Conservation (phyloP, 2,797 vertebrate genomes). For the Sphenopsis melanotis region DNA sequence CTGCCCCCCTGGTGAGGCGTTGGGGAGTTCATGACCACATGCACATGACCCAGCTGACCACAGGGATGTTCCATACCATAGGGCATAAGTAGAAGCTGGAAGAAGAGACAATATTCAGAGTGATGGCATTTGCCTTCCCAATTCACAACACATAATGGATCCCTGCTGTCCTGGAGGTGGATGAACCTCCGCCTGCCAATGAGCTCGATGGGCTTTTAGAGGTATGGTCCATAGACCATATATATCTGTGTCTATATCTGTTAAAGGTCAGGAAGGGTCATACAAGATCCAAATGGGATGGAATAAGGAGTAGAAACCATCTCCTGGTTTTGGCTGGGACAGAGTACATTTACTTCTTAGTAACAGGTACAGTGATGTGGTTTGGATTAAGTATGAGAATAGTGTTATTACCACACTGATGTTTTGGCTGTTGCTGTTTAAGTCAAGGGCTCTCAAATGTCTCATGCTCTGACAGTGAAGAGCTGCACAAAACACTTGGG, state of each 20-base stretch:
- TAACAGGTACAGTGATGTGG: not conserved
- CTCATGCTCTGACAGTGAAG: not conserved
- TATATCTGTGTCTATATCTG: accelerated
- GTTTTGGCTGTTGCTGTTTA: not conserved
- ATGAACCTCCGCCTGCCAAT: not conserved
- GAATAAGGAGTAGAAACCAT: not conserved
- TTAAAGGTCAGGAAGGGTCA: not conserved
- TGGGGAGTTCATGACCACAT: too few relatives aligned
- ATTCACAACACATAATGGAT: not conserved
- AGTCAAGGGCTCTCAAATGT: not conserved
- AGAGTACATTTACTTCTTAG: not conserved
- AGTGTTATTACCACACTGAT: too few relatives aligned
- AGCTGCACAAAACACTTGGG: not conserved
- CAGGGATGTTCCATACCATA: accelerated
- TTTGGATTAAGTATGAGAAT: not conserved
- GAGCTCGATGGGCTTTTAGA: accelerated
- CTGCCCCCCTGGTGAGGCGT: accelerated
- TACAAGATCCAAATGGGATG: not conserved
- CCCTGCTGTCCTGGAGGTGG: not conserved
- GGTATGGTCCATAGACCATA: not conserved
- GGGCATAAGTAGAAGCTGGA: not conserved
- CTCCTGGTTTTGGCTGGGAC: not conserved
- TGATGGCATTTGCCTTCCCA: not conserved
- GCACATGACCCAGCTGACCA: not conserved
- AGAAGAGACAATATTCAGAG: not conserved